These are phyloP conservation scores for Unio delphinus DNA, from an alignment of 2,888 invertebrate species.

Conservation along the genomic window DNA sequence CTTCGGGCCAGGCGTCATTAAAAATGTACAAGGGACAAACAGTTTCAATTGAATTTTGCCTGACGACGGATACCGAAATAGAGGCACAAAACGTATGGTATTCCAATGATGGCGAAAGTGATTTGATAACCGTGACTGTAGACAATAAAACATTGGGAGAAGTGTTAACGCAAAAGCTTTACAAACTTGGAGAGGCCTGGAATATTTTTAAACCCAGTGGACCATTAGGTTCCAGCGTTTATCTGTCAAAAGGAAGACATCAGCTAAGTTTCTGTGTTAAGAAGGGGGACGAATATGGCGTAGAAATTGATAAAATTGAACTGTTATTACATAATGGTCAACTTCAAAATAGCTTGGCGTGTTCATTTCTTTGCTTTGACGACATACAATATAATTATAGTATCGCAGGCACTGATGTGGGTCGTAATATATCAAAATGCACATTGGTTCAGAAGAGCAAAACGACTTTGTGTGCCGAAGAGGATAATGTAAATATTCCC, in stretches of 20 bases:
- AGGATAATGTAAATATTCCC: constrained; percentile 53
- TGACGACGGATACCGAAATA: constrained; percentile 23
- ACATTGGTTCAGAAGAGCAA: constrained; percentile 33
- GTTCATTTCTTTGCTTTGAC: constrained; percentile 40
- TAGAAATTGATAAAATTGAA: constrained; percentile 46
- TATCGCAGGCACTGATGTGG: not conserved
- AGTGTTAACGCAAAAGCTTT: constrained; percentile 9
- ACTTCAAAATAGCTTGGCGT: constrained; percentile 31
- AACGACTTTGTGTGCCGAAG: constrained; percentile 46
- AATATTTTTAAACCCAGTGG: constrained; percentile 16
- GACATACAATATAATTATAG: constrained; percentile 24
- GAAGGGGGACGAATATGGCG: constrained; percentile 34
- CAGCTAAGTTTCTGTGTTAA: constrained; percentile 25
- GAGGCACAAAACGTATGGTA: constrained; percentile 20
- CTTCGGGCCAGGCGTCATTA: constrained; percentile 23
- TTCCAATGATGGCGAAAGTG: constrained; percentile 43
- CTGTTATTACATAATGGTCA: constrained; percentile 18
- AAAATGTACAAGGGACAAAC: constrained; percentile 22
- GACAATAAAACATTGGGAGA: constrained; percentile 22
- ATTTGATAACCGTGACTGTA: constrained; percentile 23
- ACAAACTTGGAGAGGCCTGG: constrained; percentile 31
- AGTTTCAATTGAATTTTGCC: constrained; percentile 31
- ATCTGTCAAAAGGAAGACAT: constrained; percentile 29
- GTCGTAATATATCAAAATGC: constrained; percentile 3
- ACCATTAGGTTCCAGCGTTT: not conserved